Evolutionary conservation across 1,140 invertebrate species (phyloP).

Genomic region (Laodelphax striatellus): DNA sequence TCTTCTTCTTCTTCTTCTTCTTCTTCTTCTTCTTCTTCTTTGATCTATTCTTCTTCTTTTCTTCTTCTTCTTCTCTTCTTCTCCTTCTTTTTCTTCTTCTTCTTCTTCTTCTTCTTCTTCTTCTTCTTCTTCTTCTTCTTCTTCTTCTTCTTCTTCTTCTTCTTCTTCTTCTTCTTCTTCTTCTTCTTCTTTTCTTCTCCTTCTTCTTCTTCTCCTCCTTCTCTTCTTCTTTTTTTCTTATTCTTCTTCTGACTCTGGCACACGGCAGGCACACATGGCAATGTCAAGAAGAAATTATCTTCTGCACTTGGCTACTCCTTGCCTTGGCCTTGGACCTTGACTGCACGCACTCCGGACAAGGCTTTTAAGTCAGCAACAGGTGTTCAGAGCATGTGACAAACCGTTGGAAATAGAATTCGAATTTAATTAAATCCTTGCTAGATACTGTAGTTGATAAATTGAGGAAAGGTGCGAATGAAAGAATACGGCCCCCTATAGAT

Average conservation of each 20-base stretch:
- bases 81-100: slow-evolving; percentile 16
- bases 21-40: slow-evolving; percentile 49
- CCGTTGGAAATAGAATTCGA: no score
- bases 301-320: no score
- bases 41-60: slow-evolving; percentile 32
- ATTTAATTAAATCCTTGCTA: no score
- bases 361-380: no score
- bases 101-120: background rate
- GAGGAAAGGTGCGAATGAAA: no score
- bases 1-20: slow-evolving; percentile 33
- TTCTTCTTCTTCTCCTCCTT: slow-evolving; percentile 31
- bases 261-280: no score
- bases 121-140: background rate
- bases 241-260: slow-evolving; percentile 1
- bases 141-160: background rate
- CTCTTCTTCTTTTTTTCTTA: slow-evolving; percentile 20
- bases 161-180: slow-evolving; percentile 59
- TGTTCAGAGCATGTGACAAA: no score
- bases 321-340: no score
- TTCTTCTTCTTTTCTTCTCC: slow-evolving; percentile 21
- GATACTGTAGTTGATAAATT: no score
- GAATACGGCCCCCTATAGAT: no score
- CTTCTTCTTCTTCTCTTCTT: slow-evolving; percentile 26
- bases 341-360: no score
- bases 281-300: no score